These are phyloP conservation scores for Protodeltote pygarga DNA, from an alignment of 2,888 invertebrate genomes.

Conservation along the genomic window DNA sequence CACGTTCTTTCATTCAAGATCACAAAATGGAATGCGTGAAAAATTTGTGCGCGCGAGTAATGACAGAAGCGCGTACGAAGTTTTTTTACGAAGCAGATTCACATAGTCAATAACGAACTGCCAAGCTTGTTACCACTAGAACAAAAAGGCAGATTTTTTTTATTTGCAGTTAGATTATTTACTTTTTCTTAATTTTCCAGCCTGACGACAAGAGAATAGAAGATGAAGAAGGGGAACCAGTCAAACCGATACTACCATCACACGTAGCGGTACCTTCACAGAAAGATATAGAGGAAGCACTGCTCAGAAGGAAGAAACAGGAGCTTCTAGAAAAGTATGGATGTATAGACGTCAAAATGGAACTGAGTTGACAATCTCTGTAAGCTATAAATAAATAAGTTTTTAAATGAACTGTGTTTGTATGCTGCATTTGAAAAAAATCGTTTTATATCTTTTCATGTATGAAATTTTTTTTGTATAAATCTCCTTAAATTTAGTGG, in stretches of 20 bases:
- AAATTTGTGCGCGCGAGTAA: no score
- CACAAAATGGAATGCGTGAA: no score
- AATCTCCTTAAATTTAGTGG: not conserved
- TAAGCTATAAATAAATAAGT: conserved; percentile 17
- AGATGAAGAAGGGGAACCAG: conserved; percentile 64
- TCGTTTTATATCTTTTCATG: not conserved
- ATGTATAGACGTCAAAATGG: conserved; percentile 81
- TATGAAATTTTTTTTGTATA: no score
- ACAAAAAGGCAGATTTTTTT: no score
- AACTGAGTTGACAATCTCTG: conserved; percentile 65
- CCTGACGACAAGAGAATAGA: conserved; percentile 78
- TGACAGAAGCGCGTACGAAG: no score
- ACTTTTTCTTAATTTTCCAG: conserved; percentile 58
- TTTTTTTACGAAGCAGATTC: no score
- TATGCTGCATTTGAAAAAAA: not conserved
- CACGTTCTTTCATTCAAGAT: no score
- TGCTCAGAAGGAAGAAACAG: conserved; percentile 95
- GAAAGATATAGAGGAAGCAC: conserved; percentile 96
- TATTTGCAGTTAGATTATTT: no score
- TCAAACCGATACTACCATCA: conserved; percentile 59
- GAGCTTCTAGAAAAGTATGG: conserved; percentile 95
- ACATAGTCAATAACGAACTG: no score
- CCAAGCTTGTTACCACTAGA: no score
- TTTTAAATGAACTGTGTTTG: not conserved
- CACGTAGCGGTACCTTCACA: conserved; percentile 98